Evolutionary conservation across 2,797 vertebrate species (phyloP).

Genomic region (Poecilia wingei): DNA sequence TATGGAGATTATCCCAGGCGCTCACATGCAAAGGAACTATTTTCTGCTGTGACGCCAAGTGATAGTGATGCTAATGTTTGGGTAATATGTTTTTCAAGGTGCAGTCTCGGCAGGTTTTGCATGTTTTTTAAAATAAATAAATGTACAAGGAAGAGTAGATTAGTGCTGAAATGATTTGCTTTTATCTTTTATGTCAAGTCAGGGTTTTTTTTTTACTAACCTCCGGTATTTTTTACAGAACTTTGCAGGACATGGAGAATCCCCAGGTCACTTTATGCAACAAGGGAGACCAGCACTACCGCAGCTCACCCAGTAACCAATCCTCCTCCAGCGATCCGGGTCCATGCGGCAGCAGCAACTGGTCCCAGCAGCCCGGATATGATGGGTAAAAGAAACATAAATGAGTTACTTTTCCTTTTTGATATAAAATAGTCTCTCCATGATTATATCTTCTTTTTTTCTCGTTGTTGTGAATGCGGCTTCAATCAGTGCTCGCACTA

Average conservation of each 20-base stretch:
- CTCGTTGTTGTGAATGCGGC: constrained; percentile 49
- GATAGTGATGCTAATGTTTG: constrained; percentile 17
- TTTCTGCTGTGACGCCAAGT: constrained; percentile 12
- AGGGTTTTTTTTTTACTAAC: not conserved
- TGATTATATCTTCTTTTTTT: constrained; percentile 22
- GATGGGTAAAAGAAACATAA: constrained; percentile 83
- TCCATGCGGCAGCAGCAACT: constrained; percentile 88
- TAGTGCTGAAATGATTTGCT: not conserved
- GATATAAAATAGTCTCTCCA: constrained; percentile 2
- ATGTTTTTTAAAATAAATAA: constrained; percentile 5
- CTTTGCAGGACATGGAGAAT: constrained; percentile 71
- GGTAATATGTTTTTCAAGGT: not conserved
- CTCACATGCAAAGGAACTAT: constrained; percentile 9
- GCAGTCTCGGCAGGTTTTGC: not conserved
- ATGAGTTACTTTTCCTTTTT: constrained; percentile 16
- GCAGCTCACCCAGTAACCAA: constrained; percentile 97
- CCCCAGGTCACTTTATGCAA: constrained; percentile 67
- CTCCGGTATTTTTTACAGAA: constrained; percentile 46
- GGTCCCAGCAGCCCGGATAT: constrained; percentile 92
- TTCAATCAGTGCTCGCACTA: constrained; percentile 48
- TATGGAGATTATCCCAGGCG: constrained; percentile 24
- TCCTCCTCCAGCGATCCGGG: constrained; percentile 97
- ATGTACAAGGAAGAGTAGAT: not conserved
- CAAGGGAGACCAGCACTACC: constrained; percentile 85
- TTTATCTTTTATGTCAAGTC: not conserved